These are phyloP conservation scores for Drosophila nigricruria DNA, from an alignment of 2,888 invertebrate genomes.

Conservation along the genomic window DNA sequence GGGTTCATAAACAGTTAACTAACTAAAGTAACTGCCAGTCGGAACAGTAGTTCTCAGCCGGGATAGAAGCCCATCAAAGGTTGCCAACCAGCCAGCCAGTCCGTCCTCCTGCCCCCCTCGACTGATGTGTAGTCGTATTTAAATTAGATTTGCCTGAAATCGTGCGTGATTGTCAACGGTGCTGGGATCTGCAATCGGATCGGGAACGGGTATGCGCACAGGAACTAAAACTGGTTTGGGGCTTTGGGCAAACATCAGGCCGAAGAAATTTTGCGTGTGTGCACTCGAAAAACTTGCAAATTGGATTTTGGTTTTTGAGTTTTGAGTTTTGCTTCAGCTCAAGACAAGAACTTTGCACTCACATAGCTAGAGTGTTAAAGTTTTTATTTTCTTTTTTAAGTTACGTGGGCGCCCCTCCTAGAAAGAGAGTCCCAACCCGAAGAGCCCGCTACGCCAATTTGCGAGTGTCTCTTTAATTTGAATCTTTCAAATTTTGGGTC, in stretches of 20 bases:
- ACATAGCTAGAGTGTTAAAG: slow-evolving; percentile 38
- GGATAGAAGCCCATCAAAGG: slow-evolving; percentile 65
- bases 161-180: slow-evolving; percentile 80
- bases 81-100: slow-evolving; percentile 36
- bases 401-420: slow-evolving; percentile 19
- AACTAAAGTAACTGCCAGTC: slow-evolving; percentile 73
- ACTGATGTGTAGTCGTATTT: slow-evolving; percentile 77
- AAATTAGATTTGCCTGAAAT: slow-evolving; percentile 81
- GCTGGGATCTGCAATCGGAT: slow-evolving; percentile 21
- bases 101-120: not conserved
- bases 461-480: slow-evolving; percentile 53
- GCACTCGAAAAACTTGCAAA: slow-evolving; percentile 77
- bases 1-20: slow-evolving; percentile 77
- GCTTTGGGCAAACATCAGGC: slow-evolving; percentile 45
- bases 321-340: slow-evolving; percentile 55
- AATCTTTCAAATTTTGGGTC: slow-evolving; percentile 61
- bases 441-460: slow-evolving; percentile 9
- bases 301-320: slow-evolving; percentile 79
- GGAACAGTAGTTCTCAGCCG: slow-evolving; percentile 37
- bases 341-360: slow-evolving; percentile 47
- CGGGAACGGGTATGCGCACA: slow-evolving; percentile 1
- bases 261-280: slow-evolving; percentile 60
- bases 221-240: slow-evolving; percentile 3
- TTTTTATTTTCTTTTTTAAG: slow-evolving; percentile 16
- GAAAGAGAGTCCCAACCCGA: not conserved